These are phyloP conservation scores for Erpornis zantholeuca DNA, from an alignment of 2,113 vertebrate genomes.

Conservation along the genomic window DNA sequence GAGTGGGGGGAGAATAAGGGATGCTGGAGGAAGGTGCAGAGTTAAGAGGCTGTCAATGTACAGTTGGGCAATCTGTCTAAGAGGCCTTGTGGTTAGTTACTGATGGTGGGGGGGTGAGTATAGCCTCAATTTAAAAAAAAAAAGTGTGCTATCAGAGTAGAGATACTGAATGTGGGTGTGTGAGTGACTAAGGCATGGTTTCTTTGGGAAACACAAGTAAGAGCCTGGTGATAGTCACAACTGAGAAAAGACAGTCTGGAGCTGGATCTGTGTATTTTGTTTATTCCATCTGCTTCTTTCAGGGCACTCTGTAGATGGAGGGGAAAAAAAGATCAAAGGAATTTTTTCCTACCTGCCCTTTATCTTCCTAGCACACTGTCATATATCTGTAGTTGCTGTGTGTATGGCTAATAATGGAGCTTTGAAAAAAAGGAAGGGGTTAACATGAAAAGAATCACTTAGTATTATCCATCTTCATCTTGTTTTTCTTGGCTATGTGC, in stretches of 20 bases:
- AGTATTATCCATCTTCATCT: neutral
- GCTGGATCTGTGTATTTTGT: neutral
- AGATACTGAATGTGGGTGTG: neutral
- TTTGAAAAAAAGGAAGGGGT: neutral
- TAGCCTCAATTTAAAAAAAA: neutral
- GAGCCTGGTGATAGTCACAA: neutral
- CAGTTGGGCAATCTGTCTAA: neutral
- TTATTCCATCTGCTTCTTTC: neutral
- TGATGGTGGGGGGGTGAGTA: neutral
- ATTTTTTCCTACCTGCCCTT: constrained; percentile 32
- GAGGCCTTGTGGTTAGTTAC: neutral
- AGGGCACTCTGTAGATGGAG: neutral
- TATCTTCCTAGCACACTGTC: neutral
- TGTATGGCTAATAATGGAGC: neutral
- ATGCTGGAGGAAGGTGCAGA: neutral
- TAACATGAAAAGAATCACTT: neutral
- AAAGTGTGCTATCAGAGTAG: neutral
- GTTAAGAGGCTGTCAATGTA: neutral
- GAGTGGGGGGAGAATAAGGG: neutral
- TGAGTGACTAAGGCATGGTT: neutral
- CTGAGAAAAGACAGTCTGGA: neutral
- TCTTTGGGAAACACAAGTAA: neutral
- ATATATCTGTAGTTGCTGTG: neutral
- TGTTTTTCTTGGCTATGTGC: neutral
- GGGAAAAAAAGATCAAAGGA: constrained; percentile 18